Evolutionary conservation across 1,140 invertebrate species (phyloP), one percentile per base, ranked within the genome.

Genomic region (Sitobion miscanthi): DNA sequence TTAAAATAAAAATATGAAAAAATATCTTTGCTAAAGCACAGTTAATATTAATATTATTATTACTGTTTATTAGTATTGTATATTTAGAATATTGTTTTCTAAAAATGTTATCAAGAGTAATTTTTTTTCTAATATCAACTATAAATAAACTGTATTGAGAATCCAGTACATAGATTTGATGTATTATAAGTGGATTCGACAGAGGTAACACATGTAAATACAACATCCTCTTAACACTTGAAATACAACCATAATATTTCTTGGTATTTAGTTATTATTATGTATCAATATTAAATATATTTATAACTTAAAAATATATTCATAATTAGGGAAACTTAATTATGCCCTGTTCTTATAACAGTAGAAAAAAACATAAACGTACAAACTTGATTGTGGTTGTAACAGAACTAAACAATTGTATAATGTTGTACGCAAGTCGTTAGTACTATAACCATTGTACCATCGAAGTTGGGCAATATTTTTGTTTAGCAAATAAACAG

Each of bases 401-500:
- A 97, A 95, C 45, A 98, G 95, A 69, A 96, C 95, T 93, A 96
- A 95, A 25, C 98, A 95, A 95, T 98, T 98, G 1, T 96, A 96
- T 94, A 98, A 95, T 0, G 97, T 98, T 77, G 96, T 96, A 93
- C 97, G 95, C 88, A 98, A 95, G 95, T 98, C 97, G 42, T 95
- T 95, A 3, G 97, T 97, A 9, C 96, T 95, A 92, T 97, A 95
- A 11, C 96, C 97, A 94, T 97, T 97, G 94, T 97, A 96, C 96
- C 96, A 97, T 94, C 97, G 95, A 54, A 98, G 95, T 95, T 98
- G 98, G 87, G 97, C 97, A 94, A 98, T 97, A 95, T 98, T 98
- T 95, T 98, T 98, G 94, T 98, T 98, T n/a, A 98, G 95, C 38
- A 98, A 95, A 95, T 97, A 98, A 35, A 98, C 97, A 85, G 97